Conservation (phyloP, 2,888 invertebrate genomes). For the Eremobia ochroleuca region DNA sequence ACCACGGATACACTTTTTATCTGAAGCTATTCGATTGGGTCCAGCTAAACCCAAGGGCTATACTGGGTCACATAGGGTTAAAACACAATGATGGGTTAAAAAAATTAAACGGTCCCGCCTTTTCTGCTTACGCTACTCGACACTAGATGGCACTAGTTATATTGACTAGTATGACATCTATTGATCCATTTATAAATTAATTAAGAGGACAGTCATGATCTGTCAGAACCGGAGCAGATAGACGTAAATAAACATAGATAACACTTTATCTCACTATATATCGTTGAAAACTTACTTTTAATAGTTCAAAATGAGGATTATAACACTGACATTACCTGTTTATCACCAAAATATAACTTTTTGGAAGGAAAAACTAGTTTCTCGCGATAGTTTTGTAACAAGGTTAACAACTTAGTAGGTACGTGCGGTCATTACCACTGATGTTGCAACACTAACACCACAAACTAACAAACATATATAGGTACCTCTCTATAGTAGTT, state of each 20-base stretch:
- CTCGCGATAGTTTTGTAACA: neutral
- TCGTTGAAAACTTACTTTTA: constrained; percentile 37
- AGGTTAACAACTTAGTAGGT: neutral
- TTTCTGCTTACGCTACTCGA: neutral
- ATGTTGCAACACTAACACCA: constrained; percentile 40
- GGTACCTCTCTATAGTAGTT: neutral
- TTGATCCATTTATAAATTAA: constrained; percentile 7
- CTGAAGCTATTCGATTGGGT: neutral
- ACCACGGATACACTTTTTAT: neutral
- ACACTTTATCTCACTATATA: constrained; percentile 7
- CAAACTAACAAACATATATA: constrained; percentile 5
- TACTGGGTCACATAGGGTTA: neutral
- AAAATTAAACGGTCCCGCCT: constrained; percentile 6
- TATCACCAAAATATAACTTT: constrained; percentile 3
- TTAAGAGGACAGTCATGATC: constrained; percentile 1
- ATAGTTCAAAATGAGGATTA: neutral
- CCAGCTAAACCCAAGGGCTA: neutral
- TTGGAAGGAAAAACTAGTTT: neutral
- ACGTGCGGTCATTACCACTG: constrained; percentile 43
- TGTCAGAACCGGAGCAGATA: constrained; percentile 8
- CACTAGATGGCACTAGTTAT: constrained; percentile 32
- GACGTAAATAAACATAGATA: constrained; percentile 41
- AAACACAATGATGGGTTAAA: neutral
- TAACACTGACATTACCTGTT: neutral
- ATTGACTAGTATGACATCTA: constrained; percentile 41